phyloP scores from a whole-genome alignment of 1,140 invertebrate species.

The Zaprionus vittiger region DNA sequence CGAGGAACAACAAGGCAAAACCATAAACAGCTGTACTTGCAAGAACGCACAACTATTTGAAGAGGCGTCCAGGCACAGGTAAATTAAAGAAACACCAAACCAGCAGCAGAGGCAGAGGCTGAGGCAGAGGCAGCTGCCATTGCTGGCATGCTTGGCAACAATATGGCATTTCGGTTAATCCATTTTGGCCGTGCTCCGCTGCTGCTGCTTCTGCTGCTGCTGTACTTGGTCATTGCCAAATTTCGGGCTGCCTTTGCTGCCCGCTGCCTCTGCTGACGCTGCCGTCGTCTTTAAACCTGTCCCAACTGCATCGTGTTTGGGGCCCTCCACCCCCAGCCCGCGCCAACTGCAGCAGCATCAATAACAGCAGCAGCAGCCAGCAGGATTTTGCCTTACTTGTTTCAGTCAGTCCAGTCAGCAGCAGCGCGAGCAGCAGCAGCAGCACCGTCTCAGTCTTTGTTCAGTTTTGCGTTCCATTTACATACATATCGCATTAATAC shows the following conservation, averaged over 20 bases:
- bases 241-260: conserved; percentile 46
- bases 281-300: conserved; percentile 64
- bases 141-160: conserved; percentile 61
- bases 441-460: conserved; percentile 68
- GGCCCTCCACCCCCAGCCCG: conserved; percentile 40
- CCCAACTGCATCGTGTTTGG: conserved; percentile 78
- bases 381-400: conserved; percentile 78
- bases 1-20: conserved; percentile 1
- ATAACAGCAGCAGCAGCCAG: conserved; percentile 35
- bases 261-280: conserved; percentile 18
- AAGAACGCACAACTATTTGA: conserved; percentile 20
- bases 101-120: not conserved
- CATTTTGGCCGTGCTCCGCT: conserved; percentile 48
- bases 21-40: conserved; percentile 32
- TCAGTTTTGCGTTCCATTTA: conserved; percentile 74
- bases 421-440: conserved; percentile 35
- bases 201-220: conserved; percentile 31
- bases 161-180: conserved; percentile 64
- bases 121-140: conserved; percentile 12
- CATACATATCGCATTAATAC: conserved; percentile 48
- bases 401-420: conserved; percentile 54
- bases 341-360: conserved; percentile 6
- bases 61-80: conserved; percentile 38
- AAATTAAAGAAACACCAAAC: conserved; percentile 34
- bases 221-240: conserved; percentile 77